phyloP scores from a whole-genome alignment of 2,113 vertebrate species.

The Meriones unguiculatus region DNA sequence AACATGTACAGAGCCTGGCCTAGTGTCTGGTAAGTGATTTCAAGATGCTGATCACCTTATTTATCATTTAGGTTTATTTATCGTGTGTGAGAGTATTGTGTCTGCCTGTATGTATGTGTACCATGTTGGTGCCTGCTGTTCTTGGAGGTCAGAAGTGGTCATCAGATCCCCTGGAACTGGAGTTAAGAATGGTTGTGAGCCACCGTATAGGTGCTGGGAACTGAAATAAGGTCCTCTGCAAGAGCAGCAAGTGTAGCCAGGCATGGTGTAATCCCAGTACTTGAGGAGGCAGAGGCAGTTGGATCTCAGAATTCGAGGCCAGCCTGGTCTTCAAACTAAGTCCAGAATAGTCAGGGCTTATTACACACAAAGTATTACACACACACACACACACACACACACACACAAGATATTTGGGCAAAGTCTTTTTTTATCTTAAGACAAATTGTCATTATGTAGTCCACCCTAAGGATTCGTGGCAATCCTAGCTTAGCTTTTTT shows the following conservation, averaged over 20 bases:
- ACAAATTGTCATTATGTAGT: not conserved
- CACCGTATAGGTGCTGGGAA: not conserved
- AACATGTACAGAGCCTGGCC: not conserved
- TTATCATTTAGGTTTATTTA: not conserved
- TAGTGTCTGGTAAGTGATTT: not conserved
- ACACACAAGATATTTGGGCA: not conserved
- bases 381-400: too few relatives aligned
- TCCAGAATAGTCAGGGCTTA: too few relatives aligned
- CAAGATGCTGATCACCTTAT: not conserved
- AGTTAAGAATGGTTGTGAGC: not conserved
- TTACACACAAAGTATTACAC: too few relatives aligned
- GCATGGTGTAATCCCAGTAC: too few relatives aligned
- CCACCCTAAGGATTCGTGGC: not conserved
- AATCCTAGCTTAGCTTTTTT: not conserved
- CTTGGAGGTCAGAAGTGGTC: not conserved
- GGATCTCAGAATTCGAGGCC: too few relatives aligned
- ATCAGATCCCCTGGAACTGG: not conserved
- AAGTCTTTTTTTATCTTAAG: not conserved
- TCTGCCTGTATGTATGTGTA: not conserved
- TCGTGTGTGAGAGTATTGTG: not conserved
- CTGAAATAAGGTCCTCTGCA: not conserved
- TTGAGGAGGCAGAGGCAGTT: too few relatives aligned
- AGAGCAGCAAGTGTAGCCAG: not conserved
- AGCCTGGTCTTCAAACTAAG: too few relatives aligned
- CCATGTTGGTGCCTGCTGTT: not conserved